phyloP scores from a whole-genome alignment of 2,113 vertebrate genomes.

The Micronycteris hirsuta region DNA sequence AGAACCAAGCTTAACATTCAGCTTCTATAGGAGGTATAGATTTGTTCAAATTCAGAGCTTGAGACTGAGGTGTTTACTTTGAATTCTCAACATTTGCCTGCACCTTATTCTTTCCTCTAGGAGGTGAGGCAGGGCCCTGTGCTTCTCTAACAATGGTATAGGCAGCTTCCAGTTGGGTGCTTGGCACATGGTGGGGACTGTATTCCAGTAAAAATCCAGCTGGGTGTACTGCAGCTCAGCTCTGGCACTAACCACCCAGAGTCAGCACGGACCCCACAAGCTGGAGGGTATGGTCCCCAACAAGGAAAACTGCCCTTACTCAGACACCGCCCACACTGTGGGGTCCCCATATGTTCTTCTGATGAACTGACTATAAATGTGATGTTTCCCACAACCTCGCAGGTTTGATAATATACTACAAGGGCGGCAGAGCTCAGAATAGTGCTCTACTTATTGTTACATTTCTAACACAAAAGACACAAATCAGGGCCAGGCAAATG shows the following conservation, averaged over 20 bases:
- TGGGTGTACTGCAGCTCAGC: accelerated
- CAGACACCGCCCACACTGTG: neutral
- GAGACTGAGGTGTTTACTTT: neutral
- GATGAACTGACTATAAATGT: neutral
- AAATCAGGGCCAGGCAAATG: neutral
- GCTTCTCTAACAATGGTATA: accelerated
- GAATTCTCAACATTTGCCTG: neutral
- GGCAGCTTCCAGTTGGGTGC: neutral
- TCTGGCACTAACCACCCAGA: neutral
- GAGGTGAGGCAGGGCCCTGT: no score
- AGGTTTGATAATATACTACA: neutral
- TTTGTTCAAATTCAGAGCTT: neutral
- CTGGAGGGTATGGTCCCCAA: neutral
- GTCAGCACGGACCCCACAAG: neutral
- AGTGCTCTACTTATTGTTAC: neutral
- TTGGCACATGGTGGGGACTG: neutral
- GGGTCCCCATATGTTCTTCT: neutral
- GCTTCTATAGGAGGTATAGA: neutral
- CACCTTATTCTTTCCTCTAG: neutral
- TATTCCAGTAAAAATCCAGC: neutral
- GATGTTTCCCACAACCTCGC: neutral
- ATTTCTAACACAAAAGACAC: neutral
- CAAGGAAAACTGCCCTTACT: neutral
- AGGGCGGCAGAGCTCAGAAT: neutral
- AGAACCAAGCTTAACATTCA: neutral